Conservation (phyloP, 2,888 invertebrate genomes). For the Pristionchus fissidentatus region DNA sequence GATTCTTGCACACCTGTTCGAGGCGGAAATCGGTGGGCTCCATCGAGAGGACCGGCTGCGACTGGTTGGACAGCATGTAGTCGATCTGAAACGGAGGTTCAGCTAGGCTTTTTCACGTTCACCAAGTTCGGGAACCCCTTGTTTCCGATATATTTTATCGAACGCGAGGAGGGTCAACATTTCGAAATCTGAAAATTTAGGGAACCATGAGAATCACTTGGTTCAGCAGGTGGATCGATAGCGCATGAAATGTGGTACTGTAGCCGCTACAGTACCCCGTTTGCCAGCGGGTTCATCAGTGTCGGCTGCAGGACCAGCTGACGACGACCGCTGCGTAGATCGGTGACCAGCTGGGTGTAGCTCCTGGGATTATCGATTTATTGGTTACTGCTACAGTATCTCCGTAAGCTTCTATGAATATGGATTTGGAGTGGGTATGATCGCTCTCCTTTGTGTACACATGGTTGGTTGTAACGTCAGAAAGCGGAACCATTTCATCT, state of each 20-base stretch:
- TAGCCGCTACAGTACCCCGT: too few relatives aligned
- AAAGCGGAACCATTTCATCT: too few relatives aligned
- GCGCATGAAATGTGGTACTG: too few relatives aligned
- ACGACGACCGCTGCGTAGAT: background rate
- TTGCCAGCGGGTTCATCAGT: background rate
- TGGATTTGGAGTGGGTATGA: too few relatives aligned
- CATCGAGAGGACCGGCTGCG: background rate
- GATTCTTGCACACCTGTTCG: constrained; percentile 18
- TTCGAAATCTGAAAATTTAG: background rate
- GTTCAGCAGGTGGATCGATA: too few relatives aligned
- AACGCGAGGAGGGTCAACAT: background rate
- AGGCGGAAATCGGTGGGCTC: background rate
- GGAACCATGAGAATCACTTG: background rate
- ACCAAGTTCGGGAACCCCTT: too few relatives aligned
- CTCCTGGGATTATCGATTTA: background rate
- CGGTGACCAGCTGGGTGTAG: constrained; percentile 12
- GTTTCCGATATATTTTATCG: background rate
- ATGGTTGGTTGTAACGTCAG: too few relatives aligned
- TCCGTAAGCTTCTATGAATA: too few relatives aligned
- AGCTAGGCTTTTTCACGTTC: too few relatives aligned
- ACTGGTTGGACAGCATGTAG: background rate
- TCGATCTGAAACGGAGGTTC: background rate
- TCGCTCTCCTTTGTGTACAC: too few relatives aligned
- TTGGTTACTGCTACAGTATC: too few relatives aligned
- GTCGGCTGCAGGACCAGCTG: constrained; percentile 13